Conservation (phyloP, 1,140 invertebrate species). For the Drosophila kanapiae region DNA sequence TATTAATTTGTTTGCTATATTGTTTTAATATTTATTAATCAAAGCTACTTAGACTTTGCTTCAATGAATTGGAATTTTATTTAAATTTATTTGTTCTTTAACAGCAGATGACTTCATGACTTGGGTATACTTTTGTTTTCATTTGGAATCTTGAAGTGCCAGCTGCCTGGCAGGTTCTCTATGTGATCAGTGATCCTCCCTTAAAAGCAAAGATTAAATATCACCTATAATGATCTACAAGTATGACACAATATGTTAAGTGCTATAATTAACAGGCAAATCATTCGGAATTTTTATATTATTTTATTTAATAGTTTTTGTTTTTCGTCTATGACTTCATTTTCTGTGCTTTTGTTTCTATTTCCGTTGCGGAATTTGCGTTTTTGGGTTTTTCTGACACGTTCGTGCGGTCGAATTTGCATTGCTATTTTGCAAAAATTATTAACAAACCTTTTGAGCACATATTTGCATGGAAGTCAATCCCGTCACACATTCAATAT, state of each 20-base stretch:
- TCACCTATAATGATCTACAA: slow-evolving; percentile 10
- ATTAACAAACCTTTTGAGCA: slow-evolving; percentile 7
- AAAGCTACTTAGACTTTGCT: slow-evolving; percentile 9
- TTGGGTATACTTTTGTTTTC: not conserved
- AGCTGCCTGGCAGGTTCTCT: slow-evolving; percentile 10
- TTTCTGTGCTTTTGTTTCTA: slow-evolving; percentile 34
- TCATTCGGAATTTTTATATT: slow-evolving; percentile 14
- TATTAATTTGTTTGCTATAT: not conserved
- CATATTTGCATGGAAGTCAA: not conserved
- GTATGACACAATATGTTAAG: slow-evolving; percentile 24
- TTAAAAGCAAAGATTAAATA: slow-evolving; percentile 27
- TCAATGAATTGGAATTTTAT: slow-evolving; percentile 6
- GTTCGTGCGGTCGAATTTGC: slow-evolving; percentile 53
- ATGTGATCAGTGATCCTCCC: slow-evolving; percentile 1
- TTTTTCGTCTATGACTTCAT: slow-evolving; percentile 52
- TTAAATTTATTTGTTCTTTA: slow-evolving; percentile 6
- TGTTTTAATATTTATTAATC: slow-evolving; percentile 5
- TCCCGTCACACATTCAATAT: not conserved
- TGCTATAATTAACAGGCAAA: slow-evolving; percentile 23
- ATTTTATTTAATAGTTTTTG: slow-evolving; percentile 9
- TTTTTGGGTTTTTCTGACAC: slow-evolving; percentile 63
- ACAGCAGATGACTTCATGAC: slow-evolving; percentile 35
- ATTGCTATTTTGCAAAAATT: slow-evolving; percentile 36
- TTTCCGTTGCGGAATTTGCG: slow-evolving; percentile 41
- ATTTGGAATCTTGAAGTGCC: not conserved